Evolutionary conservation across 2,113 vertebrate species (phyloP), one percentile per base, ranked within the genome.

Genomic region (Corynorhinus townsendii): DNA sequence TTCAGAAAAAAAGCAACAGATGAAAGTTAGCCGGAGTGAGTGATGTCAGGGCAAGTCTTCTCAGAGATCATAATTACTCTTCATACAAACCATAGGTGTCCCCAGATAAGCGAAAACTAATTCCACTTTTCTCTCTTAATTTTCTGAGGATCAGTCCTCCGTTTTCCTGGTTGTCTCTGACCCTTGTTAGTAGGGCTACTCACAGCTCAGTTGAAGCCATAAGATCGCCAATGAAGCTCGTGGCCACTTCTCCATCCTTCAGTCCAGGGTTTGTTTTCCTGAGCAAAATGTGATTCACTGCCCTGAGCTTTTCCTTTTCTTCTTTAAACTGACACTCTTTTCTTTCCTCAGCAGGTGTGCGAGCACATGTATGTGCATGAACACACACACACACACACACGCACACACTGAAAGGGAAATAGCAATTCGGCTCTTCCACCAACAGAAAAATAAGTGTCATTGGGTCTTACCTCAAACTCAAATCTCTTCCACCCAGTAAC

Each of bases 381-480:
- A 30, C 15, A 43, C 17, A 45, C 38, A 22, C 43, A 19, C 28
- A 40, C n/a, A 26, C 33, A 40, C 40, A n/a, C 15, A 49, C 79
- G 85, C 66, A 56, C 15, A 43, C 35, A 19, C 33, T 16, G 3
- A 49, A 54, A 77, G 1, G 12, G 40, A 86, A 91, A 91, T 62
- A 79, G 17, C 38, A 86, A 66, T 77, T 77, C 64, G 20, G 5
- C 10, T 94, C 22, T 43, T 93, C 35, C 73, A 10, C 30, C 69
- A 94, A 73, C 66, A 79, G 64, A 82, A 71, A 77, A 90, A 20
- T 30, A 85, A 85, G 14, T 47, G 40, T 89, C 45, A 30, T 85
- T 85, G 83, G 43, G 19, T 35, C 45, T 17, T 77, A 89, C 43
- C 81, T 96, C 59, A 96, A 80, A 81, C 93, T 90, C 54, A 93